Evolutionary conservation across 1,140 invertebrate species (phyloP).

Genomic region (Eumaeus atala): DNA sequence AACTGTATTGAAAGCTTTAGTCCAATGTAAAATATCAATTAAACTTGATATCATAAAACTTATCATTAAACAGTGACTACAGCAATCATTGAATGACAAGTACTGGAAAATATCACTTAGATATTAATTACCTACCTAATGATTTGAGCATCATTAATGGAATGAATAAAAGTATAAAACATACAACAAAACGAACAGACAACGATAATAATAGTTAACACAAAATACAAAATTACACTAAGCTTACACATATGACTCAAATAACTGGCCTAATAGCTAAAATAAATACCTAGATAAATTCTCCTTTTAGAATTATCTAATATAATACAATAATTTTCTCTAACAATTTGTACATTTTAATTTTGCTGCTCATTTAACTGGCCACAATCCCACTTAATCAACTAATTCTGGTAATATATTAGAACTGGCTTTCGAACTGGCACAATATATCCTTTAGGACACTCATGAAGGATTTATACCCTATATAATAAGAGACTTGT

Average conservation of each 20-base stretch:
- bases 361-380: conserved; percentile 63
- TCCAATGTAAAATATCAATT: too few relatives aligned
- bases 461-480: neutral
- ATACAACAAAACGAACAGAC: conserved; percentile 56
- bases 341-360: conserved; percentile 62
- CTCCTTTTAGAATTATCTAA: conserved; percentile 32
- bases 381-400: conserved; percentile 58
- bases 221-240: conserved; percentile 33
- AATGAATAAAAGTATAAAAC: conserved; percentile 56
- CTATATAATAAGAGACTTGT: neutral
- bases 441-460: conserved; percentile 22
- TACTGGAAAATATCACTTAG: too few relatives aligned
- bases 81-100: too few relatives aligned
- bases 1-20: too few relatives aligned
- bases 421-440: conserved; percentile 40
- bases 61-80: too few relatives aligned
- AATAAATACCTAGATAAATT: conserved; percentile 66
- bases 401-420: conserved; percentile 46
- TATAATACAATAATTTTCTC: conserved; percentile 41
- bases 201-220: conserved; percentile 54
- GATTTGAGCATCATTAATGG: conserved; percentile 35
- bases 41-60: too few relatives aligned
- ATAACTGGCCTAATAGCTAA: conserved; percentile 65
- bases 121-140: neutral
- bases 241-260: conserved; percentile 51